These are phyloP conservation scores for Vombatus ursinus DNA, from an alignment of 2,113 vertebrate species.

Conservation along the genomic window DNA sequence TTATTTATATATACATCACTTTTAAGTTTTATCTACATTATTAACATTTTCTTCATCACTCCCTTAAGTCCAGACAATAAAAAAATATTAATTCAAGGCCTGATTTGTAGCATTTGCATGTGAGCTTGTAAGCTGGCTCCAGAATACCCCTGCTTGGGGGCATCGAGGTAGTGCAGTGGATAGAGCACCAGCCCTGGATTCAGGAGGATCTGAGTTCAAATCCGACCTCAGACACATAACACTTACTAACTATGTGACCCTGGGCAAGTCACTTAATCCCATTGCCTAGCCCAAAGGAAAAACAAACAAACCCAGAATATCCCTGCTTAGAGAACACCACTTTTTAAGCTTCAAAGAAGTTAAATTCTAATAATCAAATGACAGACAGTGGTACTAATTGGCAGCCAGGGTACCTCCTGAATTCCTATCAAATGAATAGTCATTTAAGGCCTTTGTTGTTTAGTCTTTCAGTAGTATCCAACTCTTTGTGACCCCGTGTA, in stretches of 20 bases:
- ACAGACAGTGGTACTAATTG: not conserved
- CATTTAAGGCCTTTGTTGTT: not conserved
- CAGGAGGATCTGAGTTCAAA: no score
- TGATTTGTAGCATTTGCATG: not conserved
- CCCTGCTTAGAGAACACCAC: not conserved
- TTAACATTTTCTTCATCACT: not conserved
- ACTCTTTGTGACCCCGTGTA: no score
- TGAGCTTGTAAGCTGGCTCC: not conserved
- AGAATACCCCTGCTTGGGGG: not conserved
- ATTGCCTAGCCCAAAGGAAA: no score
- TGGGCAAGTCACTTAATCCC: no score
- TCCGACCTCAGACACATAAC: no score
- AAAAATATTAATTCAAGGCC: not conserved
- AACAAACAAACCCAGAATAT: not conserved
- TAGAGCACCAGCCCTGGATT: no score
- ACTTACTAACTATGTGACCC: no score
- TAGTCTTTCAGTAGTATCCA: no score
- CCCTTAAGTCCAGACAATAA: not conserved
- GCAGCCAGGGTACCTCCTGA: not conserved
- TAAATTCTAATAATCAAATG: not conserved
- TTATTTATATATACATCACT: not conserved
- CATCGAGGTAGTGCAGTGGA: no score
- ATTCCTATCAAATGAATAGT: not conserved
- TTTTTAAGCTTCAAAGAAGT: constrained; percentile 7
- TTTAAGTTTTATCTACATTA: not conserved